Base-by-base conservation (phyloP, 2,797 vertebrate genomes). In the Pseudochirops corinnae region DNA sequence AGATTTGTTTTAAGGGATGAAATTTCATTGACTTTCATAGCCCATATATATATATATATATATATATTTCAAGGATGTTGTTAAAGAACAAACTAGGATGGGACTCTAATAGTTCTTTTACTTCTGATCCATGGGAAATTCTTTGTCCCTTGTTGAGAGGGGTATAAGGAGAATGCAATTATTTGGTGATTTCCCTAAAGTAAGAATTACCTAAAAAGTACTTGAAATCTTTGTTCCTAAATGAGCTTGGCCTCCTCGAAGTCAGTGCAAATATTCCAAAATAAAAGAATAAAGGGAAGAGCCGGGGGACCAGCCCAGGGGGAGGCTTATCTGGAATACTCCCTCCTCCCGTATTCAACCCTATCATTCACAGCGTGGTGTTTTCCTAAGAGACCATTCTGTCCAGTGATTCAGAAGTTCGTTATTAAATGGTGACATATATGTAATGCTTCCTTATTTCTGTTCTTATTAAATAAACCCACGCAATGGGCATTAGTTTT, bases 391-490 rank as follows among this genome's bases (percentile, higher is more conserved):
- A 92, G 92, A 28, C 92, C 90, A 92, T 90, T 50, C 90, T 87
- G 93, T 0, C 56, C 21, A 55, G 6, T 29, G 94, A 96, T 95
- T 50, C 60, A 55, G 55, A 92, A 90, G 60, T 94, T 92, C 92
- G 94, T 95, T 96, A 97, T 87, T 94, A 97, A 97, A 97, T 96
- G 93, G 46, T 92, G 91, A n/a, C 74, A 50, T 96, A 95, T 92
- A 96, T 98, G 92, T 97, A 96, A 96, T 94, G 62, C 57, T 98
- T 98, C 46, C 94, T 98, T 97, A 95, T 96, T 97, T 92, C 95
- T 98, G 95, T 96, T 97, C 93, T 97, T 98, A 97, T 95, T 97
- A 95, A 98, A 97, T 97, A 97, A 95, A 96, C 57, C 94, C 95
- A 97, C 93, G 96, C 90, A 93, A 97, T 96, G 97, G 94, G 92